Evolutionary conservation across 2,797 vertebrate species (phyloP), one percentile per base, ranked within the genome.

Genomic region (Strix occidentalis): DNA sequence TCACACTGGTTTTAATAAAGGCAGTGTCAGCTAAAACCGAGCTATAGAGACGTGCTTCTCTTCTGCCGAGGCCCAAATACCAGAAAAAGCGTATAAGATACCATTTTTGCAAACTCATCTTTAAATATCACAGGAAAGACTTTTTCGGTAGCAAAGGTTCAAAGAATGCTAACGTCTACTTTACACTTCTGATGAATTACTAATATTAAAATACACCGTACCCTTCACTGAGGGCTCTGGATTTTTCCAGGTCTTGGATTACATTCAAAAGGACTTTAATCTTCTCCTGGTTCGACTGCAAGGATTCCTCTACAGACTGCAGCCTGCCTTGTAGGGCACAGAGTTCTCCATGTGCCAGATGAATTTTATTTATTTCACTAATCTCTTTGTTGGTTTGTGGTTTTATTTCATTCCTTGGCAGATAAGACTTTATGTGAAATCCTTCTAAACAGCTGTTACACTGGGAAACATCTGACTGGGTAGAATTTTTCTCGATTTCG

Each of bases 251-350:
- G 97, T 99, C 99, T 98, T 99, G 99, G 97, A 99, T 99, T 97
- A 99, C 99, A 91, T 99, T 99, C 97, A 99, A 97, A 94, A 99
- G 99, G 96, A 99, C 99, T 98, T 99, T 99, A 97, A 99, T 99
- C 98, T 99, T 99, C 98, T 99, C 99, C 97, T 99, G 99, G 93
- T 99, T 99, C 16, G 99, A 99, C 93, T 99, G 97, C 58, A 99
- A 98, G 85, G 98, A 99, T 97, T 99, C 99, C 96, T 99, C 99
- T 89, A 99, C 99, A 10, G 98, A 98, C 90, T 99, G 99, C 68
- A 99, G 97, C 93, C 99, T 98, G 86, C 98, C 98, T 95, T 99
- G 98, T 63, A 99, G 98, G 92, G 98, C 98, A 29, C 96, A 97
- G 79, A 98, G 95, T 63, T 98, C 98, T 0, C 97, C 96, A 31